phyloP scores from a whole-genome alignment of 2,888 invertebrate genomes.

The Drosophila sordidula region DNA sequence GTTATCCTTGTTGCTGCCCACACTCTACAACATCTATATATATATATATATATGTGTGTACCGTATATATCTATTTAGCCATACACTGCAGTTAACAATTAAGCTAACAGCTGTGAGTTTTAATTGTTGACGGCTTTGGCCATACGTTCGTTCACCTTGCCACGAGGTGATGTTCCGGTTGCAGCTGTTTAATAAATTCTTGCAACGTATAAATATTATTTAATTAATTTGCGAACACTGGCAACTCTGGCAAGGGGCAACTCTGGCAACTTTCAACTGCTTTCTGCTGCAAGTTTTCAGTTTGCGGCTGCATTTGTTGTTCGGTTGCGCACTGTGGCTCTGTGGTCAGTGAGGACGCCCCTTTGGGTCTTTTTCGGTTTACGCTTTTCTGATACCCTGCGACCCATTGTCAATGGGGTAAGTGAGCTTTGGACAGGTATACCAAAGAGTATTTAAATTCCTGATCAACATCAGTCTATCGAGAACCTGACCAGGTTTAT shows the following conservation, averaged over 20 bases:
- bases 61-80: neutral
- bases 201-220: slow-evolving; percentile 68
- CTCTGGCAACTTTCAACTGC: slow-evolving; percentile 29
- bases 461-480: too few relatives aligned
- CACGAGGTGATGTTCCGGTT: slow-evolving; percentile 14
- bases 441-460: too few relatives aligned
- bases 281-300: slow-evolving; percentile 36
- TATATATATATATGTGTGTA: neutral
- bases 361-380: slow-evolving; percentile 23
- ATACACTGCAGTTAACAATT: slow-evolving; percentile 68
- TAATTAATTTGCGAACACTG: slow-evolving; percentile 66
- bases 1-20: slow-evolving; percentile 20
- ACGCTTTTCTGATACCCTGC: slow-evolving; percentile 17
- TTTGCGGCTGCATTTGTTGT: slow-evolving; percentile 45
- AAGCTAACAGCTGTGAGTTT: slow-evolving; percentile 70
- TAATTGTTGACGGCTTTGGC: slow-evolving; percentile 41
- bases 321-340: slow-evolving; percentile 8
- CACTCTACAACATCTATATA: neutral
- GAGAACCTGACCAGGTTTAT: too few relatives aligned
- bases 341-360: slow-evolving; percentile 2
- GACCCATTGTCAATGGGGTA: too few relatives aligned
- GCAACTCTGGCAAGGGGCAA: slow-evolving; percentile 12
- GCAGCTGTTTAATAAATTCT: slow-evolving; percentile 60
- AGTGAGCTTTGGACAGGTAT: too few relatives aligned
- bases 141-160: neutral